A percentile compares a stretch with the other conserved stretches of the same genome.
Conservation (phyloP, 1,140 invertebrate species). For the Drosophila sp. region DNA sequence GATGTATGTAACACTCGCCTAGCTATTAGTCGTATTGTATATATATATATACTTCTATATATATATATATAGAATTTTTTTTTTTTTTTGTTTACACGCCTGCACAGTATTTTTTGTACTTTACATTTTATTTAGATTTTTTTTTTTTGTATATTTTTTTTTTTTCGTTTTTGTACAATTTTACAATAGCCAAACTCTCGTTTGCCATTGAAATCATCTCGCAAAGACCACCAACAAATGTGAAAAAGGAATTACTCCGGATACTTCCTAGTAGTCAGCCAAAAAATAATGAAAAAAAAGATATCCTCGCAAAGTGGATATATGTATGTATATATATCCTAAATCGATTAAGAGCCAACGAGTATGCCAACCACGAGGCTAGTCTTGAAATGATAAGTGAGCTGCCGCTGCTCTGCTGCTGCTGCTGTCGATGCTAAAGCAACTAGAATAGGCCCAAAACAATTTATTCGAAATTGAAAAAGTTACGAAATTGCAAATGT, state of each 20-base stretch:
- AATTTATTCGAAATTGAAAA: too few species aligned
- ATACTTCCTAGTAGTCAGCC: constrained; percentile 8
- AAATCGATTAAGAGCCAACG: constrained; percentile 38
- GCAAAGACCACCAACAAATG: not conserved
- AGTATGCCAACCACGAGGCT: constrained; percentile 50
- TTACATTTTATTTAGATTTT: constrained; percentile 53
- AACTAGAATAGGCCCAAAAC: too few species aligned
- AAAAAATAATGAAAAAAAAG: constrained; percentile 3
- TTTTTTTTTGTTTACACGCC: constrained; percentile 44
- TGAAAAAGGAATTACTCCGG: not conserved
- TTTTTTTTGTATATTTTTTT: constrained; percentile 30
- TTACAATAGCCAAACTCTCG: constrained; percentile 2
- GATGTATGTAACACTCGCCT: constrained; percentile 30
- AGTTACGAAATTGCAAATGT: constrained; percentile 27
- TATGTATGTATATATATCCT: not conserved
- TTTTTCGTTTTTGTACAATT: constrained; percentile 14
- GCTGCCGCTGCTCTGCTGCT: not conserved
- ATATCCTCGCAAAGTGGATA: constrained; percentile 13
- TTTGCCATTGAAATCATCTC: constrained; percentile 3
- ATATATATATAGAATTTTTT: constrained; percentile 38
- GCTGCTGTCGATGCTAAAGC: too few species aligned
- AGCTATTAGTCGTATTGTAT: constrained; percentile 32
- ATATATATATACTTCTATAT: constrained; percentile 31
- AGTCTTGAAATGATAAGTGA: constrained; percentile 53
- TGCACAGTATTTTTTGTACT: constrained; percentile 70